Evolutionary conservation across 2,888 invertebrate genomes (phyloP).

Genomic region (Parascotia fuliginaria): DNA sequence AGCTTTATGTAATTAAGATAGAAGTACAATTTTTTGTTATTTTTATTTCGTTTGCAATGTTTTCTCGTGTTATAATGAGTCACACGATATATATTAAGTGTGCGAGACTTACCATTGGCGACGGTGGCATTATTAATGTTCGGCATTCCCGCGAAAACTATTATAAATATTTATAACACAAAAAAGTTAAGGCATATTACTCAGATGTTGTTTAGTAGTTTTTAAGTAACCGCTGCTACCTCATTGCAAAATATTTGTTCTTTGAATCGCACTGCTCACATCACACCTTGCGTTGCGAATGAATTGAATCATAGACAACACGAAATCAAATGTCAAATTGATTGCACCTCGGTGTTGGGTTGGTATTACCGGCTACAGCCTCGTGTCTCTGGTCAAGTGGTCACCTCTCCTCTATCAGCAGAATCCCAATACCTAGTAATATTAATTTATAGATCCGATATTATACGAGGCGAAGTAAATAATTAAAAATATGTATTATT

Average conservation of each 20-base stretch:
- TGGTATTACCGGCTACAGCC: conserved; percentile 4
- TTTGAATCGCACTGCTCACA: conserved; percentile 61
- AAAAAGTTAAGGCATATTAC: conserved; percentile 81
- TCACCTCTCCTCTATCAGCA: too few species aligned
- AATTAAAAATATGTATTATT: too few species aligned
- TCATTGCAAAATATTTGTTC: conserved; percentile 69
- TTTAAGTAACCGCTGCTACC: conserved; percentile 69
- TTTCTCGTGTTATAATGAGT: conserved; percentile 46
- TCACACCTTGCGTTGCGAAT: conserved; percentile 61
- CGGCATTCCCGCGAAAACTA: conserved; percentile 75
- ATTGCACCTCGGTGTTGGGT: conserved; percentile 14
- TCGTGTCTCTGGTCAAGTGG: background rate
- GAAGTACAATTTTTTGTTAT: background rate
- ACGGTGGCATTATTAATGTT: conserved; percentile 76
- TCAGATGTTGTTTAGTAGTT: conserved; percentile 60
- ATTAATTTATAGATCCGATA: too few species aligned
- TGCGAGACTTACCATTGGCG: conserved; percentile 75
- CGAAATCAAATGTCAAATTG: conserved; percentile 30
- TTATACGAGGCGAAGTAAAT: too few species aligned
- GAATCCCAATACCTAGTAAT: too few species aligned
- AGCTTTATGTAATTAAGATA: conserved; percentile 3
- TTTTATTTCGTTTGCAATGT: conserved; percentile 7
- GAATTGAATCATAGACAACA: conserved; percentile 24
- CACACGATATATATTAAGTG: conserved; percentile 59
- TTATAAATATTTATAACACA: conserved; percentile 61